Base-by-base conservation (phyloP, 2,888 invertebrate genomes). In the Dryadula phaetusa region DNA sequence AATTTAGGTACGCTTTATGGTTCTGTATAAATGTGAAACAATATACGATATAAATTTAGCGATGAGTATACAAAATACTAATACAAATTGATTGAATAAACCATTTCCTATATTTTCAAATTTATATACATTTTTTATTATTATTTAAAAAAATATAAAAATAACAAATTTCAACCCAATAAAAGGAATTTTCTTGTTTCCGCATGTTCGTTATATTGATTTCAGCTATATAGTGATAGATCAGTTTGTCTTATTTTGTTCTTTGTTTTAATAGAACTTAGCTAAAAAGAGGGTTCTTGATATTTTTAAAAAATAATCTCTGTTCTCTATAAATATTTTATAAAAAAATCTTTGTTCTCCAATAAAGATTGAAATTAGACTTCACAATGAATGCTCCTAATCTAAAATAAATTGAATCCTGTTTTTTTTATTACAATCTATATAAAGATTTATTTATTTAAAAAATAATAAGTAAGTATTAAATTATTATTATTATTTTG, bases 401-500 rank as follows among this genome's bases (percentile, higher is more conserved):
- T 28, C 16, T 4, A 52, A 3, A 28, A 28, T 52, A 52, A 3
- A 28, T 52, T 10, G 16, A 52, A 52, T 52, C 16, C n/a, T n/a
- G 49, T 8, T 49, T 6, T 6, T n/a, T 25, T 49, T 5, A 25
- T 0, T 49, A n/a, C 7, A 22, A 12, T 22, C 6, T 22, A 6
- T 25, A 25, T 5, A 44, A 44, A 44, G 4, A 42, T 42, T n/a
- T 42, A n/a, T n/a, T n/a, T n/a, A n/a, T n/a, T n/a, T n/a, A n/a
- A n/a, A n/a, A 42, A 44, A 18, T 42, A 42, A 2, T 42, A 16
- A 8, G 8, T 16, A 6, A 7, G 8, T 25, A 16, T n/a, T n/a
- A n/a, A n/a, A n/a, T n/a, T n/a, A n/a, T n/a, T n/a, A 32, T 60
- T 42, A 16, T 60, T 60, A 2, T 16, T 18, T 18, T 60, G 44